phyloP scores from a whole-genome alignment of 2,797 vertebrate species.

The Dendrocincla fuliginosa region DNA sequence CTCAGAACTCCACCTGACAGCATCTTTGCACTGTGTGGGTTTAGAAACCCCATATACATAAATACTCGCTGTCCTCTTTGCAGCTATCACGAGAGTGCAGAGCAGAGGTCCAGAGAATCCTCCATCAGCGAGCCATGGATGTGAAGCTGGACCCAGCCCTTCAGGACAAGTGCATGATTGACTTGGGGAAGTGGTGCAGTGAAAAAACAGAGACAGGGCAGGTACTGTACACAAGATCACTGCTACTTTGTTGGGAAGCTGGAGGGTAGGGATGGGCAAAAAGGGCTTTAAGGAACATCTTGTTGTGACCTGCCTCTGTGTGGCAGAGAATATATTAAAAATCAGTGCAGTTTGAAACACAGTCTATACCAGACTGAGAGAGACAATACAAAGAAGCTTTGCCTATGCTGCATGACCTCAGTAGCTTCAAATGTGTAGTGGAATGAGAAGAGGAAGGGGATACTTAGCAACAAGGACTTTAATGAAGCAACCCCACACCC shows the following conservation, averaged over 20 bases:
- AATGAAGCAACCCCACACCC: neutral
- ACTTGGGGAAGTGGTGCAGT: slow-evolving; percentile 97
- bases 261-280: neutral
- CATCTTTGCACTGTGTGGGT: neutral
- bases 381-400: neutral
- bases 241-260: neutral
- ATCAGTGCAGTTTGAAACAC: neutral
- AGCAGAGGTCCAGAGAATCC: slow-evolving; percentile 93
- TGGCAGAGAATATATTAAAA: neutral
- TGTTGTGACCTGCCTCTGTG: neutral
- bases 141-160: slow-evolving; percentile 94
- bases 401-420: neutral
- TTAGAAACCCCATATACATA: neutral
- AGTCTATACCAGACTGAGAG: neutral
- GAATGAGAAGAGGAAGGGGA: neutral
- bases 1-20: neutral
- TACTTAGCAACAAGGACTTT: neutral
- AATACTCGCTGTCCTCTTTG: neutral
- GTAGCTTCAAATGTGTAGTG: neutral
- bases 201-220: slow-evolving; percentile 93
- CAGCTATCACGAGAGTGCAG: slow-evolving; percentile 95
- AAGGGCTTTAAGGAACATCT: neutral
- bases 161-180: slow-evolving; percentile 93
- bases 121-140: slow-evolving; percentile 95
- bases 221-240: slow-evolving; percentile 56